Evolutionary conservation across 1,140 invertebrate species (phyloP), one percentile per base, ranked within the genome.

Genomic region (Ceratina japonica): DNA sequence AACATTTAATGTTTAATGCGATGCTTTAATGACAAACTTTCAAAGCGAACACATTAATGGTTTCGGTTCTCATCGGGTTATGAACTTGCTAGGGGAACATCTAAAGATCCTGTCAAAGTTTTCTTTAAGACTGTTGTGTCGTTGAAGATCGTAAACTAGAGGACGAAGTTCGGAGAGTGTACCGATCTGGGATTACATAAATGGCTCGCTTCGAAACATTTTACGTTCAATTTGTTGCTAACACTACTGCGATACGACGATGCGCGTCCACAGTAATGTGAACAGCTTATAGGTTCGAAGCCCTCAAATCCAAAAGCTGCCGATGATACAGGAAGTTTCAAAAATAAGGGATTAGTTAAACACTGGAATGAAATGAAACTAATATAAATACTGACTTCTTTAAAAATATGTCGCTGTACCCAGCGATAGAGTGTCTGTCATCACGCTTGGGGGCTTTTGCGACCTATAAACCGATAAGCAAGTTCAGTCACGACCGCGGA

Each of bases 401-500:
- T 52, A 20, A 78, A 27, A 66, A 37, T 54, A 59, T 7, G 1
- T 20, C 13, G 24, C 64, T 37, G 3, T 31, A 22, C 2, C 20
- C 61, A 59, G 78, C 58, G 12, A 31, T 65, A n/a, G 8, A 4
- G 3, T 20, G 22, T 79, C 73, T 62, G 77, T 72, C 54, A 52
- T 49, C 7, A 61, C 59, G 52, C 68, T 70, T 44, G 13, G 16
- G 52, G 59, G 18, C 49, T 51, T 24, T 49, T 22, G 24, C 31
- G 62, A 73, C 49, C 75, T 52, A 68, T 27, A 63, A 78, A 73
- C 63, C 49, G 51, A 68, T 68, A 66, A 69, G 78, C 63, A 63
- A 79, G 69, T 79, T 78, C 62, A 79, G 63, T 62, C 69, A n/a
- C 75, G 59, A 62, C 37, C 27, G 61, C 75, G 61, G 22, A 56